Percentiles rank a stretch among this genome's conserved stretches.
phyloP scores from a whole-genome alignment of 2,888 invertebrate genomes.

The Leptinotarsa haldemani region DNA sequence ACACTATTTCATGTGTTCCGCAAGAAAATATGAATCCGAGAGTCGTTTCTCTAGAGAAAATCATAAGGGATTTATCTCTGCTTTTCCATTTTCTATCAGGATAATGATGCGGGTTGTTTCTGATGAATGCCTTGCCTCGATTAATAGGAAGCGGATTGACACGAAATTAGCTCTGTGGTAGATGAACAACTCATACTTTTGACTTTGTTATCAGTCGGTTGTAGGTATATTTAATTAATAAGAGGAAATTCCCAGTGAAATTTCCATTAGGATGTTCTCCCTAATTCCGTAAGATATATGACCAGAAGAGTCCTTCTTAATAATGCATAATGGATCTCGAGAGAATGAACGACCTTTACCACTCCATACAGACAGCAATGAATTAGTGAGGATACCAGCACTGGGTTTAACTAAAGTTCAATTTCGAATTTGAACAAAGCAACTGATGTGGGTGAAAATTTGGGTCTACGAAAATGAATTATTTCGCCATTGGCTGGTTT shows the following conservation, averaged over 20 bases:
- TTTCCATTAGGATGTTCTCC: background rate
- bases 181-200: background rate
- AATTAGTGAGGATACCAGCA: no score
- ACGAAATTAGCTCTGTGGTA: background rate
- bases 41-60: background rate
- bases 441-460: no score
- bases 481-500: no score
- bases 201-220: background rate
- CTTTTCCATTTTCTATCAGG: background rate
- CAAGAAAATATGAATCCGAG: background rate
- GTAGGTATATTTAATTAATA: background rate
- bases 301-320: background rate
- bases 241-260: background rate
- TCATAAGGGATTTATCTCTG: background rate
- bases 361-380: no score
- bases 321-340: no score
- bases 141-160: background rate
- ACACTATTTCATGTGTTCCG: constrained; percentile 7
- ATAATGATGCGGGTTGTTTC: background rate
- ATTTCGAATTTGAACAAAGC: no score
- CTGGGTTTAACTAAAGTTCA: no score
- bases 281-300: background rate
- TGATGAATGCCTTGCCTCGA: background rate
- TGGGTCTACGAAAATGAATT: no score
- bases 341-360: no score